Conservation (phyloP, 2,113 vertebrate genomes). For the Arenaria interpres region DNA sequence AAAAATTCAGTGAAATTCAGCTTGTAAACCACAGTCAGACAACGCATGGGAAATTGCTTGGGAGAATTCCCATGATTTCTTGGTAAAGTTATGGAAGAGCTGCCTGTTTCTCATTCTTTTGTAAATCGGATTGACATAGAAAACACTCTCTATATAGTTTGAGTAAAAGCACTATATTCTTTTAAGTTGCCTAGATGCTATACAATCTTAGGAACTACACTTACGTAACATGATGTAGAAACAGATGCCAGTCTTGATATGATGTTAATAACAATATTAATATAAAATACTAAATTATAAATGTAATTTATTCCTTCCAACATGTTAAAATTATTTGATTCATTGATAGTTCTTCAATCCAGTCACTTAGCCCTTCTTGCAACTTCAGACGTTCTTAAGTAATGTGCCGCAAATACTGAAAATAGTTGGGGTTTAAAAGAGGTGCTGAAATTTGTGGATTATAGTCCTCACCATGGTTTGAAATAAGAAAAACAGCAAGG, state of each 20-base stretch:
- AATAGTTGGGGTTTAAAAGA: conserved; percentile 13
- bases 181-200: not conserved
- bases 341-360: conserved; percentile 27
- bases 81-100: not conserved
- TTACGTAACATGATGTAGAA: not conserved
- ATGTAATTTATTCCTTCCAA: not conserved
- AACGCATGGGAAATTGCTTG: not conserved
- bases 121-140: not conserved
- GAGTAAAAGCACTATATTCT: not conserved
- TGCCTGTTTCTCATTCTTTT: not conserved
- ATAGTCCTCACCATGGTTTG: conserved; percentile 24
- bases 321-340: conserved; percentile 39
- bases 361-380: conserved; percentile 17
- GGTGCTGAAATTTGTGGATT: not conserved
- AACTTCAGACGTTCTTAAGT: conserved; percentile 13
- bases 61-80: not conserved
- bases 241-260: not conserved
- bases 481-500: conserved; percentile 12
- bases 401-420: conserved; percentile 37
- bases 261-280: not conserved
- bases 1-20: too few species aligned
- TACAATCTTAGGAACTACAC: not conserved
- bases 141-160: not conserved
- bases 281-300: not conserved
- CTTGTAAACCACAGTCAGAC: not conserved